Evolutionary conservation across 2,113 vertebrate genomes (phyloP).

Genomic region (Gnathonemus echidnorhynchus): DNA sequence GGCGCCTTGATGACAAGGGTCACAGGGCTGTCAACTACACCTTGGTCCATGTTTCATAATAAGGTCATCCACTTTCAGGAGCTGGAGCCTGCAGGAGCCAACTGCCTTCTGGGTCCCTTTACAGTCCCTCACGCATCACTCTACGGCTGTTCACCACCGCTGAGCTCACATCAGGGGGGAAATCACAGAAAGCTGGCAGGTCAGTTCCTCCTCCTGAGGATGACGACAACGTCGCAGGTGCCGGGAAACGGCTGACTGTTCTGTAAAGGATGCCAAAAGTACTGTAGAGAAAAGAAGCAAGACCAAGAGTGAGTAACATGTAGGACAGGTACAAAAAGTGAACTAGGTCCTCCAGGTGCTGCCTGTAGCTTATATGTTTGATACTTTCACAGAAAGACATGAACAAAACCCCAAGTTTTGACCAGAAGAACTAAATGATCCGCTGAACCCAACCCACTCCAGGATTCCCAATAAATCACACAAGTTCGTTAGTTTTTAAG

Average conservation of each 20-base stretch:
- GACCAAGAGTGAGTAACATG: background rate
- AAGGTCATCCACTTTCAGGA: slow-evolving; percentile 15
- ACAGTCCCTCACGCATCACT: slow-evolving; percentile 2
- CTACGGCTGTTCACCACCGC: background rate
- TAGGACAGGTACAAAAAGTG: background rate
- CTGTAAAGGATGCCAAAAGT: background rate
- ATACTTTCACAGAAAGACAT: background rate
- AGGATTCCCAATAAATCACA: background rate
- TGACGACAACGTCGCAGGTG: background rate
- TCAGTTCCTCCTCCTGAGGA: background rate
- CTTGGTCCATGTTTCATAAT: slow-evolving; percentile 63
- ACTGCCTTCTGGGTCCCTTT: background rate
- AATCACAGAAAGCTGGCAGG: background rate
- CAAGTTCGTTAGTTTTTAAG: background rate
- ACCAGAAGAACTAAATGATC: background rate
- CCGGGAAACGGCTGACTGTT: background rate
- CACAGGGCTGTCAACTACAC: slow-evolving; percentile 68
- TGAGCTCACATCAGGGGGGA: background rate
- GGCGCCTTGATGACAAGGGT: slow-evolving; percentile 86
- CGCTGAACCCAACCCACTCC: background rate
- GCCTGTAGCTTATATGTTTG: background rate
- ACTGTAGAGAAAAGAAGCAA: background rate
- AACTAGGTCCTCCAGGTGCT: background rate
- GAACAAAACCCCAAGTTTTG: background rate
- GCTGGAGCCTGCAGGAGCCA: background rate